Conservation (phyloP, 1,140 invertebrate species). For the Trichonephila clavipes region DNA sequence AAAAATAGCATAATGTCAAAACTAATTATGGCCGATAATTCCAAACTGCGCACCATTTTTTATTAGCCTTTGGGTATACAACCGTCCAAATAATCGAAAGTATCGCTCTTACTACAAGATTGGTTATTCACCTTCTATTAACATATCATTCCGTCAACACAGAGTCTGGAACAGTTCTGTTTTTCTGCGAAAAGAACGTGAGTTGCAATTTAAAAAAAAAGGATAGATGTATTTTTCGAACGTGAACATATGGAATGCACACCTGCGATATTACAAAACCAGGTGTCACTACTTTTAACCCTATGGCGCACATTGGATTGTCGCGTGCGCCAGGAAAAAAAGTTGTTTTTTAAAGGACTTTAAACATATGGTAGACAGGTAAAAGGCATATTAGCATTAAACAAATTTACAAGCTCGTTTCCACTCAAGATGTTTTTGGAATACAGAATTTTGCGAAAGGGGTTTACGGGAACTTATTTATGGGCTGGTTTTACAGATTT, state of each 20-base stretch:
- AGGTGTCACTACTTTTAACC: not conserved
- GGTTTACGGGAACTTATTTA: too few relatives aligned
- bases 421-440: too few relatives aligned
- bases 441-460: too few relatives aligned
- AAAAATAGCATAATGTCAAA: too few relatives aligned
- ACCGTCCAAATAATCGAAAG: too few relatives aligned
- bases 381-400: not conserved
- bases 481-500: too few relatives aligned
- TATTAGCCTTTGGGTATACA: too few relatives aligned
- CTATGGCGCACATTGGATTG: not conserved
- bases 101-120: not conserved
- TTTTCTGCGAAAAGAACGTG: not conserved
- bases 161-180: not conserved
- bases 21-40: too few relatives aligned
- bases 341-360: not conserved
- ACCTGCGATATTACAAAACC: not conserved
- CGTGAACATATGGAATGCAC: not conserved
- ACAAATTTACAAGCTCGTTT: not conserved
- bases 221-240: not conserved
- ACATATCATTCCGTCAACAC: not conserved
- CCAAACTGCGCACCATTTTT: too few relatives aligned
- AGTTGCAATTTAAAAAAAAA: not conserved
- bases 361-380: not conserved
- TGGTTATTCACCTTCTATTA: slow-evolving; percentile 20
- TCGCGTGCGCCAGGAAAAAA: not conserved